Evolutionary conservation across 2,888 invertebrate genomes (phyloP).

Genomic region (Drosophila putrida): DNA sequence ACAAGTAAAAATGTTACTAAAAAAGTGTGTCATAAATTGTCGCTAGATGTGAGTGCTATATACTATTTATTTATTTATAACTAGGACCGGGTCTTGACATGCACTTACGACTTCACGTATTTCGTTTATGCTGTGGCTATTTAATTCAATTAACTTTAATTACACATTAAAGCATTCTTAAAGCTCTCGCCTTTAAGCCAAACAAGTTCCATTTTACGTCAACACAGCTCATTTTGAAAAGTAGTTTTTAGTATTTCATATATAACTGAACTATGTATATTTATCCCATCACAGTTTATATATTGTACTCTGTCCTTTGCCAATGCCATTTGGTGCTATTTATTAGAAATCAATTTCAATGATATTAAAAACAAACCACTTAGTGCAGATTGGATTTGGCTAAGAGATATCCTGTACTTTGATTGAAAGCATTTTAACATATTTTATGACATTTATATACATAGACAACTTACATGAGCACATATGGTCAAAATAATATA

Average conservation of each 20-base stretch:
- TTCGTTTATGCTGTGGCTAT: constrained; percentile 29
- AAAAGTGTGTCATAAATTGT: constrained; percentile 69
- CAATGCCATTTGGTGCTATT: too few relatives aligned
- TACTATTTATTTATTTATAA: constrained; percentile 46
- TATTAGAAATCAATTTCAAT: too few relatives aligned
- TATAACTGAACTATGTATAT: background rate
- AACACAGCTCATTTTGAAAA: constrained; percentile 33
- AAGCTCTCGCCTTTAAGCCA: constrained; percentile 43
- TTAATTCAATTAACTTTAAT: constrained; percentile 79
- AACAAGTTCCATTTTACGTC: constrained; percentile 76
- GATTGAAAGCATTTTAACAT: too few relatives aligned
- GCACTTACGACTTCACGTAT: constrained; percentile 32
- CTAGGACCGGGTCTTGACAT: constrained; percentile 53
- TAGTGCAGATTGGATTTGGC: too few relatives aligned
- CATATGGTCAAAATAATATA: too few relatives aligned
- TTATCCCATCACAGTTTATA: background rate
- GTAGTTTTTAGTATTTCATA: constrained; percentile 30
- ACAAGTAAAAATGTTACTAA: constrained; percentile 4
- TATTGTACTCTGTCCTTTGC: too few relatives aligned
- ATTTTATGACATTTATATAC: too few relatives aligned
- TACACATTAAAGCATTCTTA: constrained; percentile 66
- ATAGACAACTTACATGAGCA: too few relatives aligned
- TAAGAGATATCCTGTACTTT: too few relatives aligned
- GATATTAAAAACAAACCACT: too few relatives aligned
- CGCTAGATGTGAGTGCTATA: constrained; percentile 46